A percentile compares a stretch with the other conserved stretches of the same genome.
These are phyloP conservation scores for Cryptus viduatorius DNA, from an alignment of 2,888 invertebrate species.

Conservation along the genomic window DNA sequence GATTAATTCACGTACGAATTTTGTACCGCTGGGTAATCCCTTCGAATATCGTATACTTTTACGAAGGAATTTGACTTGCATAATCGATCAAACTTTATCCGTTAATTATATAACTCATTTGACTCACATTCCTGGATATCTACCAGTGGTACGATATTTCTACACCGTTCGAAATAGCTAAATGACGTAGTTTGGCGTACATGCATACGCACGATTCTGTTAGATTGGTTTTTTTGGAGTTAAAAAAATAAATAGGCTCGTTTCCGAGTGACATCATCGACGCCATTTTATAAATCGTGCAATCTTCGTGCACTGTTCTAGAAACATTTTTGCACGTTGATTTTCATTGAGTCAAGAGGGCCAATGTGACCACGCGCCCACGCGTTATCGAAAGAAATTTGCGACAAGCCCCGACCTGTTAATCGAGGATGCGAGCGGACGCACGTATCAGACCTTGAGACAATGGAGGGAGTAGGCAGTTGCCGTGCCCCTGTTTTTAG, in stretches of 20 bases:
- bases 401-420: conserved; percentile 4
- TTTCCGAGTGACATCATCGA: conserved; percentile 20
- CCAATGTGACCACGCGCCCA: conserved; percentile 7
- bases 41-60: background rate
- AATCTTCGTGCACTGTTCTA: background rate
- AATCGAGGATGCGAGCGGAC: background rate
- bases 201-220: background rate
- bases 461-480: conserved; percentile 50
- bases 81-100: background rate
- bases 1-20: background rate
- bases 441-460: conserved; percentile 52
- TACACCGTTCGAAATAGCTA: conserved; percentile 56
- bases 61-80: background rate
- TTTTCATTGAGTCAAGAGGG: background rate
- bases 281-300: conserved; percentile 53
- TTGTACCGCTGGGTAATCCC: background rate
- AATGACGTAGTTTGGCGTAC: conserved; percentile 45
- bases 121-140: conserved; percentile 32
- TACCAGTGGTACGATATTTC: conserved; percentile 22
- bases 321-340: background rate
- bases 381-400: conserved; percentile 7
- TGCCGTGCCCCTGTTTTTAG: conserved; percentile 46
- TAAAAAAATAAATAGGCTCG: background rate
- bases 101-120: conserved; percentile 40
- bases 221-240: background rate